Percentiles rank a stretch among this genome's conserved stretches.
phyloP scores from a whole-genome alignment of 2,113 vertebrate species.

The Syrmaticus mikado region DNA sequence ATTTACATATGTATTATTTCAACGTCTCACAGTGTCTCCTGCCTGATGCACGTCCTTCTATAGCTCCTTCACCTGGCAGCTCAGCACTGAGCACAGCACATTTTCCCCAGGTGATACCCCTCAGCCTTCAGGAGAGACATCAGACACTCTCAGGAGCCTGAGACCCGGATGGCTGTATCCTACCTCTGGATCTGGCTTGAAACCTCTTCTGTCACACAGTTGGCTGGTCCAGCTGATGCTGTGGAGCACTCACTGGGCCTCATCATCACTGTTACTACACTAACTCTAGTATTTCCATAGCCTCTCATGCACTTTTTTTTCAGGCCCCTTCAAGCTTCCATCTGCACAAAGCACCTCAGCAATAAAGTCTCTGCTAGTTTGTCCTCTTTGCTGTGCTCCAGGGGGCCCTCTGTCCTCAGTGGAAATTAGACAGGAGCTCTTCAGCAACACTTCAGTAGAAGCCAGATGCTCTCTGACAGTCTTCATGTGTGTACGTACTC shows the following conservation, averaged over 20 bases:
- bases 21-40: fast-evolving
- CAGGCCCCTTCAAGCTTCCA: neutral
- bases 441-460: neutral
- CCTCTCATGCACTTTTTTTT: neutral
- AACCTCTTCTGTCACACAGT: neutral
- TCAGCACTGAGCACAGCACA: neutral
- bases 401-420: neutral
- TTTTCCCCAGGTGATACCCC: neutral
- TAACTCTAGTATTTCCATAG: neutral
- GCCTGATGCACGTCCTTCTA: neutral
- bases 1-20: neutral
- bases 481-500: neutral
- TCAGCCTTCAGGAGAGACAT: neutral
- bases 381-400: neutral
- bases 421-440: neutral
- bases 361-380: neutral
- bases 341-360: neutral
- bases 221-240: neutral
- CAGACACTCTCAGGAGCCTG: neutral
- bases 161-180: neutral
- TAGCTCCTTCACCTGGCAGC: neutral
- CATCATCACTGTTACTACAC: neutral
- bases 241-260: neutral
- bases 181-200: neutral
- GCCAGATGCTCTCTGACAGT: neutral